Conservation (phyloP, 2,113 vertebrate genomes). For the Calypte anna region DNA sequence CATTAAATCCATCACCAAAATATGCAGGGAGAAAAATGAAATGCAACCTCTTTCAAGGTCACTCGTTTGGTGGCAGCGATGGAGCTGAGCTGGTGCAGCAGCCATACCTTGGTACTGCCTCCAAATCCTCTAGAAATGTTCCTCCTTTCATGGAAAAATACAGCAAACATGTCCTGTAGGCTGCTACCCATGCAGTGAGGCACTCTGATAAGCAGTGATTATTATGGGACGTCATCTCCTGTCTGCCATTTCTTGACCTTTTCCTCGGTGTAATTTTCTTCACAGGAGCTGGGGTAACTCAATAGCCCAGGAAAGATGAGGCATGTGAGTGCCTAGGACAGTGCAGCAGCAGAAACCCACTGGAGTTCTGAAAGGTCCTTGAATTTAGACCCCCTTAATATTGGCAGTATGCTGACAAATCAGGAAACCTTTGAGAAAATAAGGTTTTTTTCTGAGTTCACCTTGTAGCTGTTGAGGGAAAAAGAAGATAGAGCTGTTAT, state of each 20-base stretch:
- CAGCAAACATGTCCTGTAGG: background rate
- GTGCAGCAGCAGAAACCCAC: accelerated
- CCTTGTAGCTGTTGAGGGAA: background rate
- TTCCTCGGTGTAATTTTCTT: background rate
- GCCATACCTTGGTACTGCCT: accelerated
- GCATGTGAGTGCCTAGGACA: background rate
- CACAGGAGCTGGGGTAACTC: background rate
- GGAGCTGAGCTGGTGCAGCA: background rate
- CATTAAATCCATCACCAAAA: slow-evolving; percentile 12
- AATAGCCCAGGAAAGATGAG: background rate
- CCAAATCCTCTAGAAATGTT: accelerated
- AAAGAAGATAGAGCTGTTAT: background rate
- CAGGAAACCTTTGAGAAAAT: background rate
- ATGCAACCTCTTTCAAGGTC: background rate
- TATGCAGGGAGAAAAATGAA: slow-evolving; percentile 20
- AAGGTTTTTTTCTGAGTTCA: background rate
- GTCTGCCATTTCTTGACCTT: background rate
- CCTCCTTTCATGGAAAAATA: background rate
- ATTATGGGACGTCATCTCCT: background rate
- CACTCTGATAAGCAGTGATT: background rate
- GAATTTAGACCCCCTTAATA: background rate
- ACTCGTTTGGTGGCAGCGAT: background rate
- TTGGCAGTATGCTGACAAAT: background rate
- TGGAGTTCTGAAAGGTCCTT: background rate
- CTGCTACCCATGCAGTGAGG: background rate